Evolutionary conservation across 1,140 invertebrate genomes (phyloP), one percentile per base, ranked within the genome.

Genomic region (Mamestra configurata): DNA sequence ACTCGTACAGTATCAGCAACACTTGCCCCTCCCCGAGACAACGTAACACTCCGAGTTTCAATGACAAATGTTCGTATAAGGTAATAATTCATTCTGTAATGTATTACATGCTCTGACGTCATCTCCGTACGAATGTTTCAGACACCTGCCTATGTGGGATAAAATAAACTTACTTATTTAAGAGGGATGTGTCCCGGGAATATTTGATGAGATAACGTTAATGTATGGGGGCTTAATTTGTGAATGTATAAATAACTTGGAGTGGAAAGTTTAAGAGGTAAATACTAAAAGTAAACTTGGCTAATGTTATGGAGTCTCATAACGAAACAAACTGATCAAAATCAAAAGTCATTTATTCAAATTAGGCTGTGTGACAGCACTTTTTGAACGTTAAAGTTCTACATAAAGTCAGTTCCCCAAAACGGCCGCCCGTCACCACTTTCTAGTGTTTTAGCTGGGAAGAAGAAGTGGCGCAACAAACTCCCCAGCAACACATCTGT

Each of bases 81-180:
- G 59, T 37, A 61, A 61, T 61, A 61, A 61, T 61, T 61, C 59
- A 37, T 61, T 0, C 7, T 37, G 27, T 61, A 61, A 61, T 18
- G 37, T 31, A 3, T n/a, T n/a, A n/a, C n/a, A n/a, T n/a, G 15
- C 15, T 18, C 4, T 61, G 59, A 61, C 59, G 31, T n/a, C 43
- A 24, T 55, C 11, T 61, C 27, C 27, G n/a, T 35, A 2, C 27
- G 31, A 10, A 37, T 61, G 27, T 61, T 61, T 61, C 7, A 35
- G 59, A 61, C 59, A 61, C 31, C 59, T 61, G 59, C 27, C n/a
- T 61, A 35, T 18, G 59, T 61, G 59, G 4, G 27, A 11, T 10
- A 55, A 37, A 35, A 59, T 59, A 59, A 27, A 2, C 8, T 24
- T 27, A 4, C 4, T 59, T 18, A 35, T 7, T 37, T 18, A 35